A percentile compares a stretch with the other conserved stretches of the same genome.
Evolutionary conservation across 1,140 invertebrate genomes (phyloP).

Genomic region (Papilio dardanus): DNA sequence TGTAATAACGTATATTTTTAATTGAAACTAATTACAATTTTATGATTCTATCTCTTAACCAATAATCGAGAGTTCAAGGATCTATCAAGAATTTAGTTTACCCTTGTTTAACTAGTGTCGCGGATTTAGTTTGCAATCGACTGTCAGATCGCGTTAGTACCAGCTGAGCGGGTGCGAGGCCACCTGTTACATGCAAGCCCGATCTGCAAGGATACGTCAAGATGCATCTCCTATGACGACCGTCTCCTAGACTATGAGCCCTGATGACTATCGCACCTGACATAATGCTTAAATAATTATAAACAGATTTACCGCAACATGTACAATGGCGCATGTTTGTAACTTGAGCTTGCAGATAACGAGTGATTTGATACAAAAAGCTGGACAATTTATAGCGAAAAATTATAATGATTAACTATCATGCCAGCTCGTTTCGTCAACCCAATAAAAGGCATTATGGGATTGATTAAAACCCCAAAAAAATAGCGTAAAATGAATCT

Average conservation of each 20-base stretch:
- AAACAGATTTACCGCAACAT: conserved; percentile 34
- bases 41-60: neutral
- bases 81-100: neutral
- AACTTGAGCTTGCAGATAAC: conserved; percentile 2
- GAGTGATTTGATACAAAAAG: neutral
- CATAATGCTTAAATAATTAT: conserved; percentile 35
- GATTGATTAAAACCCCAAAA: too few species aligned
- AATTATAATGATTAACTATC: neutral
- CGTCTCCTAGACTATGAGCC: conserved; percentile 2
- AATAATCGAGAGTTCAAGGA: neutral
- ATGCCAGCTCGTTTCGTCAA: too few species aligned
- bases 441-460: too few species aligned
- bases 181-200: conserved; percentile 18
- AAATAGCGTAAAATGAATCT: too few species aligned
- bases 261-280: conserved; percentile 14
- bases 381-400: neutral
- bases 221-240: conserved; percentile 19
- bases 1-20: neutral
- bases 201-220: conserved; percentile 32
- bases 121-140: conserved; percentile 16
- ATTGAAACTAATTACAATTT: neutral
- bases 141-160: conserved; percentile 29
- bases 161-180: neutral
- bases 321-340: conserved; percentile 2
- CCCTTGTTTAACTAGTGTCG: neutral